Conservation (phyloP, 2,888 invertebrate genomes). For the Eupithecia centaureata region DNA sequence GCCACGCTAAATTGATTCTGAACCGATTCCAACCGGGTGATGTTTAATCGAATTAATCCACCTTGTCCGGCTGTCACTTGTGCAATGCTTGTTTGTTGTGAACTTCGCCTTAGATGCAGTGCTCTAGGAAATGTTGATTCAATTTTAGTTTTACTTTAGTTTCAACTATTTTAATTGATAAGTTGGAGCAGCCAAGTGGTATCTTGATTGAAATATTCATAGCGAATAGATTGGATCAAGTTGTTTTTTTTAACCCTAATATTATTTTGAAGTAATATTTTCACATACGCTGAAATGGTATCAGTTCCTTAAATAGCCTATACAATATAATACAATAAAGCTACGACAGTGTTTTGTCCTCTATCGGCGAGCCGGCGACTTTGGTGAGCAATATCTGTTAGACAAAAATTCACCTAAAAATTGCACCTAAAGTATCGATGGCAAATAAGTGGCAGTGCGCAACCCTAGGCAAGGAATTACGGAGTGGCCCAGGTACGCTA, state of each 20-base stretch:
- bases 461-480: slow-evolving; percentile 56
- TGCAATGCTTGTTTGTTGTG: slow-evolving; percentile 33
- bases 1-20: slow-evolving; percentile 78
- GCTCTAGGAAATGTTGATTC: slow-evolving; percentile 15
- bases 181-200: background rate
- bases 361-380: background rate
- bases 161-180: background rate
- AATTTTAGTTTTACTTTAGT: slow-evolving; percentile 4
- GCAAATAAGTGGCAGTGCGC: slow-evolving; percentile 34
- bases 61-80: slow-evolving; percentile 32
- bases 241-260: too few relatives aligned
- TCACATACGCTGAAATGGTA: background rate
- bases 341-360: background rate
- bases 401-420: background rate
- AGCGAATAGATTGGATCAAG: too few relatives aligned
- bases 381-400: background rate
- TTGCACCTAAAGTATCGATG: slow-evolving; percentile 58
- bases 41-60: slow-evolving; percentile 66
- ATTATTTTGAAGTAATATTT: too few relatives aligned
- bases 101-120: slow-evolving; percentile 26
- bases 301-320: background rate
- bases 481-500: slow-evolving; percentile 72
- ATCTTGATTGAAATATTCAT: background rate
- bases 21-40: slow-evolving; percentile 64
- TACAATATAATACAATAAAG: too few relatives aligned